Conservation (phyloP, 2,113 vertebrate species). For the Burhinus bistriatus region DNA sequence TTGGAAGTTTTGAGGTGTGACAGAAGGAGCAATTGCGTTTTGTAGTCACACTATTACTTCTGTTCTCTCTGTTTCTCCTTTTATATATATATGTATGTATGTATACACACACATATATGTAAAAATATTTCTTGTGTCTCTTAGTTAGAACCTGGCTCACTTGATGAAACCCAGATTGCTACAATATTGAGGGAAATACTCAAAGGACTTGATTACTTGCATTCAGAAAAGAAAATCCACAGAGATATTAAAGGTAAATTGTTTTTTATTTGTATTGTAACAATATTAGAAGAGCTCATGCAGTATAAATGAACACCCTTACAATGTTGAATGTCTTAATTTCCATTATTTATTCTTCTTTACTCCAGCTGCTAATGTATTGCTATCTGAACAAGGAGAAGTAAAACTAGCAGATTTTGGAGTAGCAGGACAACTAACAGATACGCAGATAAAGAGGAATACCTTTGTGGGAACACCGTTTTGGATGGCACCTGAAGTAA, state of each 20-base stretch:
- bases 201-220: slow-evolving; percentile 95
- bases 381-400: slow-evolving; percentile 94
- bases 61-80: neutral
- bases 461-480: slow-evolving; percentile 98
- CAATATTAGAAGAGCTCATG: neutral
- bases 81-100: neutral
- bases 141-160: slow-evolving; percentile 90
- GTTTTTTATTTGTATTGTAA: neutral
- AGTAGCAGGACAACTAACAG: slow-evolving; percentile 95
- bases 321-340: neutral
- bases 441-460: slow-evolving; percentile 97
- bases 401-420: slow-evolving; percentile 97
- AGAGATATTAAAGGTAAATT: slow-evolving; percentile 95
- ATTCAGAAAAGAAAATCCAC: slow-evolving; percentile 99
- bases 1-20: neutral
- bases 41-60: neutral
- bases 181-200: slow-evolving; percentile 96
- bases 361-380: slow-evolving; percentile 90
- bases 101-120: accelerated
- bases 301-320: neutral
- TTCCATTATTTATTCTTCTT: neutral
- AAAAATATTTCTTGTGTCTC: neutral
- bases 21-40: neutral
- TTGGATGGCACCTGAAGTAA: slow-evolving; percentile 99
- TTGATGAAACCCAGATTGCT: slow-evolving; percentile 95